Evolutionary conservation across 2,113 vertebrate species (phyloP), one percentile per base, ranked within the genome.

Genomic region (Mixornis gularis): DNA sequence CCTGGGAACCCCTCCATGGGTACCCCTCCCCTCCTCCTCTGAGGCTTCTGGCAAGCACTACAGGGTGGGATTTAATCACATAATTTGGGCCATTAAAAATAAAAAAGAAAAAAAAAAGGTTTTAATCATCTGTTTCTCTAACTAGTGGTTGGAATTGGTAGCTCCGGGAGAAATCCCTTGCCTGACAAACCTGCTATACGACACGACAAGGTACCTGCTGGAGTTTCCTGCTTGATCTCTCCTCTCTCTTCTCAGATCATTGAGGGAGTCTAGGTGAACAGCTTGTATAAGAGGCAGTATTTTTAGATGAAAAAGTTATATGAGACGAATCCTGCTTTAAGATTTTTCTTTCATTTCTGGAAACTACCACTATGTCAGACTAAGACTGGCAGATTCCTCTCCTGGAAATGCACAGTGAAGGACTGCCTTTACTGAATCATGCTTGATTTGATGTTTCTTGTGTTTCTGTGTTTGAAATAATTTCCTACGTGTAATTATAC

Each of bases 401-500:
- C 89, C 69, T 92, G 86, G 83, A 95, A 94, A 70, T 73, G 59
- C 77, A 82, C n/a, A 83, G 64, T 6, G 26, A 73, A 92, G 76
- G 76, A 64, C 63, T 88, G 90, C 46, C 71, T 94, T 80, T 77
- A 83, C 76, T 95, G 88, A 96, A 90, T 94, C 91, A 93, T 29
- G 32, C 76, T 96, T 95, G 88, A 94, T 94, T 94, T 88, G 73
- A 72, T 89, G 84, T 76, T 81, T 94, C 78, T 93, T 81, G 19
- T 79, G 56, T 91, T 92, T 94, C 89, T 92, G 70, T 85, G 65
- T 91, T 72, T 91, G 91, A 96, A 96, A 94, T 93, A 58, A 82
- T 95, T 91, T 87, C 91, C 87, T 79, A 92, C 70, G 53, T 89
- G 78, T 79, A 95, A 95, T 94, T 95, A 96, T 87, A 72, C 63